A percentile compares a stretch with the other conserved stretches of the same genome.
Conservation (phyloP, 64 coral and sea anemone species). For the Pocillopora damicornis region DNA sequence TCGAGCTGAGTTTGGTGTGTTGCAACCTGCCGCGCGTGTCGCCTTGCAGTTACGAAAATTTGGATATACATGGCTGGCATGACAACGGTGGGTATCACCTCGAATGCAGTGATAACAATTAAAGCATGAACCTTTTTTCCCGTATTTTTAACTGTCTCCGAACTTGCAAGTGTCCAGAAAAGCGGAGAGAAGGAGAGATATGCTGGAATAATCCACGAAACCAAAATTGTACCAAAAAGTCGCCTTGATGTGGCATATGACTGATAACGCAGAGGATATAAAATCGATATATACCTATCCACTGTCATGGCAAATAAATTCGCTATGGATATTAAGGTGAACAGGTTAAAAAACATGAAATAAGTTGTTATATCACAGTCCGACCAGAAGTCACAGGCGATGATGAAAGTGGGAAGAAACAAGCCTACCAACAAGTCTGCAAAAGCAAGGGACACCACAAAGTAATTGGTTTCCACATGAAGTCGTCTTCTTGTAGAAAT, state of each 20-base stretch:
- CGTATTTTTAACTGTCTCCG: conserved; percentile 7
- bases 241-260: background rate
- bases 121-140: conserved; percentile 36
- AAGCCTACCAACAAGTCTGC: conserved; percentile 46
- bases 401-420: conserved; percentile 10
- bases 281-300: conserved; percentile 43
- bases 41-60: conserved; percentile 37
- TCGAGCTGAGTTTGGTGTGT: background rate
- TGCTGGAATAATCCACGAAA: conserved; percentile 17
- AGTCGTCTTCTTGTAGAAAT: conserved; percentile 34
- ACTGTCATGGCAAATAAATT: conserved; percentile 53
- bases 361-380: conserved; percentile 22
- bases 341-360: conserved; percentile 57
- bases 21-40: conserved; percentile 7
- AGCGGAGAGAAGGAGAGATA: conserved; percentile 25
- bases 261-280: conserved; percentile 28
- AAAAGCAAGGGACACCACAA: conserved; percentile 29
- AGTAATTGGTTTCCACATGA: conserved; percentile 34
- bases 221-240: background rate
- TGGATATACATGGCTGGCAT: conserved; percentile 44
- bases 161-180: conserved; percentile 29
- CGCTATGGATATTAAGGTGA: conserved; percentile 35
- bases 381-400: conserved; percentile 22
- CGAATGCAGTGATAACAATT: conserved; percentile 38
- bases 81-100: conserved; percentile 31